Evolutionary conservation across 2,888 invertebrate genomes (phyloP).

Genomic region (Leucania comma): DNA sequence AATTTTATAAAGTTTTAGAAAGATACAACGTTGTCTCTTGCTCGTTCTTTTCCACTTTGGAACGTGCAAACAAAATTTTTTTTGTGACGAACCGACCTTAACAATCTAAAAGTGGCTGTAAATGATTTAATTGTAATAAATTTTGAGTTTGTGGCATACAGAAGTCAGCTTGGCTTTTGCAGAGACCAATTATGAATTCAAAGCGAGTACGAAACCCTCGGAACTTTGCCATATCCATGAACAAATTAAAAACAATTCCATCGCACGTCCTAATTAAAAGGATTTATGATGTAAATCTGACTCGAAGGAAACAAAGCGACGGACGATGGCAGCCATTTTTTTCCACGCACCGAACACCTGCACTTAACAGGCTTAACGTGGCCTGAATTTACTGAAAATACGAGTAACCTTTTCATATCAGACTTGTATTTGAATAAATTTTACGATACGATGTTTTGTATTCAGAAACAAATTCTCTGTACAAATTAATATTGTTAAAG

Average conservation of each 20-base stretch:
- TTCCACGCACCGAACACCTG: slow-evolving; percentile 78
- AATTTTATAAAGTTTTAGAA: no score
- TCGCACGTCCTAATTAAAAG: slow-evolving; percentile 62
- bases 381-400: slow-evolving; percentile 72
- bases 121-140: no score
- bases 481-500: slow-evolving; percentile 4
- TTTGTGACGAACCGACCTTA: no score
- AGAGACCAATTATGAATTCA: background rate
- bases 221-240: slow-evolving; percentile 6
- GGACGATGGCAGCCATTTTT: slow-evolving; percentile 50
- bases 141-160: background rate
- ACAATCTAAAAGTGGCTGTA: no score
- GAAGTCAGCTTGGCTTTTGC: background rate
- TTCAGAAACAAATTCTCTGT: slow-evolving; percentile 10
- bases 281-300: slow-evolving; percentile 67
- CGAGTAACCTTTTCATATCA: slow-evolving; percentile 65
- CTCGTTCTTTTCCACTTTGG: no score
- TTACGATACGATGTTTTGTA: slow-evolving; percentile 29
- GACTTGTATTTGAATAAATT: slow-evolving; percentile 51
- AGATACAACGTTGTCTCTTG: no score
- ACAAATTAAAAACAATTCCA: slow-evolving; percentile 52
- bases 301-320: slow-evolving; percentile 63
- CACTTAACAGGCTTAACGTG: slow-evolving; percentile 81
- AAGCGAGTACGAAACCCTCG: slow-evolving; percentile 4
- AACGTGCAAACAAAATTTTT: no score